phyloP scores from a whole-genome alignment of 2,797 vertebrate genomes.

The Manis crassicaudata region DNA sequence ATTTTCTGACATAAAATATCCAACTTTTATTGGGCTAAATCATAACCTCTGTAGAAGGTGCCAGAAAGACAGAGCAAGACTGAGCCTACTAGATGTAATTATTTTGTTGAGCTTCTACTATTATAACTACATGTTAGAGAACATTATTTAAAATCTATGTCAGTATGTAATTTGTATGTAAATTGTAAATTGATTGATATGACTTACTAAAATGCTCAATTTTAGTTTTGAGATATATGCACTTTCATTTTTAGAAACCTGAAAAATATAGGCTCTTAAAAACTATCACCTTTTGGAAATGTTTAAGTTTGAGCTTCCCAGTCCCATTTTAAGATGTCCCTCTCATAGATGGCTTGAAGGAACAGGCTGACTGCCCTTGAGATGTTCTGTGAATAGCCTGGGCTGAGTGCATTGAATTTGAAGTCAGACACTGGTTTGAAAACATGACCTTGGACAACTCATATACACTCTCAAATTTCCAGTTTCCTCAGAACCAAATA shows the following conservation, averaged over 20 bases:
- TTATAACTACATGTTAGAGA: slow-evolving; percentile 2
- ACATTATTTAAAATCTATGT: slow-evolving; percentile 34
- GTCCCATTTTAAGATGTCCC: neutral
- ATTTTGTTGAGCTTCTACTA: slow-evolving; percentile 45
- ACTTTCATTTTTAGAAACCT: neutral
- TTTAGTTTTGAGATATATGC: neutral
- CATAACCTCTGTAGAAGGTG: neutral
- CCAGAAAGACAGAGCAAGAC: neutral
- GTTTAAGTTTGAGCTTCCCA: neutral
- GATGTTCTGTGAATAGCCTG: neutral
- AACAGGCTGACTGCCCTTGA: neutral
- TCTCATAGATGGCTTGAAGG: neutral
- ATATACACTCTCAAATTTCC: neutral
- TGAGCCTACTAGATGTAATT: slow-evolving; percentile 32
- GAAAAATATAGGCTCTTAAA: neutral
- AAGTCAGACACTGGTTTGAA: neutral
- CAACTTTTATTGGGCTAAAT: slow-evolving; percentile 42
- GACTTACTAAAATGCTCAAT: slow-evolving; percentile 10
- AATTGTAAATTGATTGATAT: neutral
- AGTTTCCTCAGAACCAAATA: neutral
- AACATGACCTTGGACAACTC: neutral
- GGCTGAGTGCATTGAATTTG: neutral
- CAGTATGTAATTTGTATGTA: slow-evolving; percentile 27
- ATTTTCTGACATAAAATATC: slow-evolving; percentile 9
- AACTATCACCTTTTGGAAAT: neutral